phyloP scores from a whole-genome alignment of 2,888 invertebrate species.

The Volucella inanis region DNA sequence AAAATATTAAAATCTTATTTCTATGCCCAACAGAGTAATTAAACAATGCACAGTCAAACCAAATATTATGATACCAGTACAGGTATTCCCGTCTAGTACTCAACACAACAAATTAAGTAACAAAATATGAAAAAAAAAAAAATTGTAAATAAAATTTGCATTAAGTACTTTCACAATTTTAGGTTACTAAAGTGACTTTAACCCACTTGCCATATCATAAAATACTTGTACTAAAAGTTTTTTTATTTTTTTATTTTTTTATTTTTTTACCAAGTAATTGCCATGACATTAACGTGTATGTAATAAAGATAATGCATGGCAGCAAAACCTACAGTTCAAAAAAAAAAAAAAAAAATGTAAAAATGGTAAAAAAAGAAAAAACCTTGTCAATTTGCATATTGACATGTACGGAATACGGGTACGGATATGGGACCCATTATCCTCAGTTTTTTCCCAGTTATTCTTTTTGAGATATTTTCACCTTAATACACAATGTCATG shows the following conservation, averaged over 20 bases:
- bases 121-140: neutral
- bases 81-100: too few relatives aligned
- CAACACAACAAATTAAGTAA: neutral
- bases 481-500: neutral
- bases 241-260: too few relatives aligned
- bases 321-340: slow-evolving; percentile 4
- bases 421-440: neutral
- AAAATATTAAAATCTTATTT: too few relatives aligned
- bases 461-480: too few relatives aligned
- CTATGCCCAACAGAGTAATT: too few relatives aligned
- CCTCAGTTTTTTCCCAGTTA: neutral
- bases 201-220: slow-evolving; percentile 37
- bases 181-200: slow-evolving; percentile 27
- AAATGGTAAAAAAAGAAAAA: too few relatives aligned
- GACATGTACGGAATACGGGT: neutral
- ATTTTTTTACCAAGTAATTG: slow-evolving; percentile 32
- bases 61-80: too few relatives aligned
- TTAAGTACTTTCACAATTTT: slow-evolving; percentile 41
- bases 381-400: neutral
- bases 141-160: slow-evolving; percentile 7
- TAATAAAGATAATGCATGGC: slow-evolving; percentile 30
- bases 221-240: neutral
- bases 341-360: neutral
- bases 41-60: too few relatives aligned
- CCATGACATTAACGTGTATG: slow-evolving; percentile 29